These are phyloP conservation scores for Cyrtodaria siliqua DNA, from an alignment of 2,888 invertebrate species.

Conservation along the genomic window DNA sequence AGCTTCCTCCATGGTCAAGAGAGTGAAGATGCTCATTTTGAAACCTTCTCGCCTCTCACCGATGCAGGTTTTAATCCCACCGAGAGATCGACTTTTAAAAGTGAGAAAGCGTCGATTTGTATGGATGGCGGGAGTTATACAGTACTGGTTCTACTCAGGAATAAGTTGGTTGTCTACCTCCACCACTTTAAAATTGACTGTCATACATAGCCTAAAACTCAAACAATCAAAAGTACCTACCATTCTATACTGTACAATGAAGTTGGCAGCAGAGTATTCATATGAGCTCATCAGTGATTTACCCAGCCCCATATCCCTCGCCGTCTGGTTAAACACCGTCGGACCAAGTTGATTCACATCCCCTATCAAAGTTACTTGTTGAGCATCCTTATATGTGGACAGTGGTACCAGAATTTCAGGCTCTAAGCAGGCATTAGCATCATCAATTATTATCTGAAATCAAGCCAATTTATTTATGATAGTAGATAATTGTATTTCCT, in stretches of 20 bases:
- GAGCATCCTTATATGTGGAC: constrained; percentile 51
- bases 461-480: not conserved
- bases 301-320: constrained; percentile 72
- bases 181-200: too few species aligned
- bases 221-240: too few species aligned
- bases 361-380: constrained; percentile 85
- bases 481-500: not conserved
- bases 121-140: too few species aligned
- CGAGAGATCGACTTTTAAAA: too few species aligned
- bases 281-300: constrained; percentile 79
- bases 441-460: constrained; percentile 82
- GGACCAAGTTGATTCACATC: constrained; percentile 78
- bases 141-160: too few species aligned
- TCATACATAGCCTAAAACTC: too few species aligned
- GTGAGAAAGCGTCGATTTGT: too few species aligned
- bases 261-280: constrained; percentile 67
- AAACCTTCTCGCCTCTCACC: too few species aligned
- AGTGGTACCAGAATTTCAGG: constrained; percentile 84
- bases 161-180: too few species aligned
- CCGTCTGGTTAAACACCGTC: constrained; percentile 63
- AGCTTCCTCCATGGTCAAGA: too few species aligned
- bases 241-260: constrained; percentile 81
- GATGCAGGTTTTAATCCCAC: too few species aligned
- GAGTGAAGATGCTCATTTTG: too few species aligned
- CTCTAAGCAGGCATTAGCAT: constrained; percentile 80